Evolutionary conservation across 1,140 invertebrate genomes (phyloP).

Genomic region (Calliphora vicina): DNA sequence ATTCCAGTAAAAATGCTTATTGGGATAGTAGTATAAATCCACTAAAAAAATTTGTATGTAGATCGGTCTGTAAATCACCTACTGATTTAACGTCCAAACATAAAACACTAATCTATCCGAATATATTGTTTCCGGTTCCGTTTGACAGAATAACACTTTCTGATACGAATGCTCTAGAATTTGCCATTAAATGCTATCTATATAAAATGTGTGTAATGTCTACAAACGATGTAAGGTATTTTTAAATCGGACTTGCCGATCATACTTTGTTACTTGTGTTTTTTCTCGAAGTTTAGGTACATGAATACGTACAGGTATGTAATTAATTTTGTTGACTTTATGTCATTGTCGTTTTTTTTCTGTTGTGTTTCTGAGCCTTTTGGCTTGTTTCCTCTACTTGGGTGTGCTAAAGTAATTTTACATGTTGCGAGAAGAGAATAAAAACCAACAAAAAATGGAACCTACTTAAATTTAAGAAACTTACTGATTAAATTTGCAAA

Average conservation of each 20-base stretch:
- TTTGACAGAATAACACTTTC: too few relatives aligned
- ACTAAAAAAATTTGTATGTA: too few relatives aligned
- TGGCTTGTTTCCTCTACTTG: neutral
- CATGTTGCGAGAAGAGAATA: neutral
- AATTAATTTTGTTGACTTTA: conserved; percentile 36
- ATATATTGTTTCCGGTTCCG: too few relatives aligned
- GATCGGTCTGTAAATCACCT: too few relatives aligned
- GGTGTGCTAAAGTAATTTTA: conserved; percentile 28
- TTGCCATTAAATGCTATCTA: too few relatives aligned
- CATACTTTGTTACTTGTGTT: neutral
- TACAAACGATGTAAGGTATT: too few relatives aligned
- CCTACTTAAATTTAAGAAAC: conserved; percentile 25
- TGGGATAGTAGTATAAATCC: too few relatives aligned
- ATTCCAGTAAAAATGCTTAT: too few relatives aligned
- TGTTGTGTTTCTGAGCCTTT: neutral
- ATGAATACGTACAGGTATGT: conserved; percentile 21
- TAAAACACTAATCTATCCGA: too few relatives aligned
- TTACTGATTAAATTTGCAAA: conserved; percentile 11
- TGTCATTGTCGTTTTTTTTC: neutral
- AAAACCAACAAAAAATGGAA: conserved; percentile 18
- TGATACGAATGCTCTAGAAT: too few relatives aligned
- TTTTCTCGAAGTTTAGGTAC: neutral
- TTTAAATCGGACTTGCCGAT: neutral
- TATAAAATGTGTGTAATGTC: too few relatives aligned
- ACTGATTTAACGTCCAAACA: too few relatives aligned